phyloP scores from a whole-genome alignment of 1,140 invertebrate species.

The Drosophila erecta region DNA sequence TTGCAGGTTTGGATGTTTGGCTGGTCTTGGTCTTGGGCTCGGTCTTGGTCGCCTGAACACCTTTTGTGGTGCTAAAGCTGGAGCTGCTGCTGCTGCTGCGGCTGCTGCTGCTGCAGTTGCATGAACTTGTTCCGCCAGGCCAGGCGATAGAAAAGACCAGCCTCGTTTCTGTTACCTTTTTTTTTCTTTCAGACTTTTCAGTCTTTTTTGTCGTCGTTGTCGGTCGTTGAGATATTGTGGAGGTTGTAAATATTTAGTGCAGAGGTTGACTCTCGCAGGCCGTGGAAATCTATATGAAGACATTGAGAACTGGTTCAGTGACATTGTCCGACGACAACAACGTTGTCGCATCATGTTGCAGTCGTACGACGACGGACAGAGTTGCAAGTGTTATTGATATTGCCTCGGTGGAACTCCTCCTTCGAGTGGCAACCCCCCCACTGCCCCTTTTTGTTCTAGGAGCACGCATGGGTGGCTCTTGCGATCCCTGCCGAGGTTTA shows the following conservation, averaged over 20 bases:
- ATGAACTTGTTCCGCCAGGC: conserved; percentile 78
- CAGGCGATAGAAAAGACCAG: conserved; percentile 67
- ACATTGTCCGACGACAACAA: conserved; percentile 63
- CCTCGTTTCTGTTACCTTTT: conserved; percentile 30
- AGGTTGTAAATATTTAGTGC: conserved; percentile 83
- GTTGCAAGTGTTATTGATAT: conserved; percentile 83
- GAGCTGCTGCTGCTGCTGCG: conserved; percentile 28
- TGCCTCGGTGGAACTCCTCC: conserved; percentile 31
- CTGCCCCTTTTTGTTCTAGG: conserved; percentile 7
- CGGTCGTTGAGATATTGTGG: conserved; percentile 78
- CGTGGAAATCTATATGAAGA: conserved; percentile 72
- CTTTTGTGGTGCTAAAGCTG: conserved; percentile 55
- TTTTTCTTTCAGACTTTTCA: background rate
- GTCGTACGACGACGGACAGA: conserved; percentile 40
- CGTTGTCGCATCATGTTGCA: conserved; percentile 80
- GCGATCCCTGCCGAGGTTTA: conserved; percentile 62
- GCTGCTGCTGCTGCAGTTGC: conserved; percentile 51
- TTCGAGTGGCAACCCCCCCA: background rate
- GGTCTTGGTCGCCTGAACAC: conserved; percentile 56
- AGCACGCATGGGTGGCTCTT: conserved; percentile 74
- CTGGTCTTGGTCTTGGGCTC: conserved; percentile 34
- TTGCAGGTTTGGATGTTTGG: conserved; percentile 17
- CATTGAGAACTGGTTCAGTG: conserved; percentile 83
- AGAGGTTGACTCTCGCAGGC: conserved; percentile 65
- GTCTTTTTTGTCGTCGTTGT: conserved; percentile 37